Base-by-base conservation (phyloP, 2,797 vertebrate species). In the Eidolon dupreanum region DNA sequence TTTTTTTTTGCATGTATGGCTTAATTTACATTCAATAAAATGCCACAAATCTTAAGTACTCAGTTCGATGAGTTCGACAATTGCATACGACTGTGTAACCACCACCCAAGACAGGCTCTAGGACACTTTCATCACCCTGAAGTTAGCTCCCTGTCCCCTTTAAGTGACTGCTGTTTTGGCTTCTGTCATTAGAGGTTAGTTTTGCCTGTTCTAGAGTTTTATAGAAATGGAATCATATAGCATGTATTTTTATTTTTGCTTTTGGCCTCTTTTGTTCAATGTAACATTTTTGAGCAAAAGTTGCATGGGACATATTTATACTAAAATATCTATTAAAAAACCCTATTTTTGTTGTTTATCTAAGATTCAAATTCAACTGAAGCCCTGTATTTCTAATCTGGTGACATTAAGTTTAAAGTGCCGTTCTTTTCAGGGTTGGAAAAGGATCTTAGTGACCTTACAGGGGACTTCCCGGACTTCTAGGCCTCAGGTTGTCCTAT, bases 241-340 rank as follows among this genome's bases (percentile, higher is more conserved):
- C 12, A 17, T 46, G 53, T 22, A 9, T 53, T 33, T 38, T 28
- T 24, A 5, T 49, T 66, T 46, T 46, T 41, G 53, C 59, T 28
- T 22, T 70, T 19, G 38, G 24, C 41, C 68, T 93, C 57, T 41
- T 61, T 68, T 24, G 24, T 66, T 81, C 13, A 28, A 12, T 74
- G 41, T 65, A 85, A 61, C 93, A 33, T 90, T 74, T 95, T 53
- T 59, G 41, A 90, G 38, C 66, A 66, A 81, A 81, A 81, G 20
- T 83, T 65, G 17, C 33, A 22, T 10, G 11, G 22, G 33, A n/a
- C 11, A 7, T 63, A 63, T 28, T 75, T n/a, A n/a, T 5, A 28
- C 26, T 66, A 20, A 81, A 74, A n/a, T 24, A 26, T 65, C 49
- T 49, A 9, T 16, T 13, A 49, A 49, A 49, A 49, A 49, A 49